A percentile compares a stretch with the other conserved stretches of the same genome.
phyloP scores from a whole-genome alignment of 1,140 invertebrate species.

The Bemisia tabaci region DNA sequence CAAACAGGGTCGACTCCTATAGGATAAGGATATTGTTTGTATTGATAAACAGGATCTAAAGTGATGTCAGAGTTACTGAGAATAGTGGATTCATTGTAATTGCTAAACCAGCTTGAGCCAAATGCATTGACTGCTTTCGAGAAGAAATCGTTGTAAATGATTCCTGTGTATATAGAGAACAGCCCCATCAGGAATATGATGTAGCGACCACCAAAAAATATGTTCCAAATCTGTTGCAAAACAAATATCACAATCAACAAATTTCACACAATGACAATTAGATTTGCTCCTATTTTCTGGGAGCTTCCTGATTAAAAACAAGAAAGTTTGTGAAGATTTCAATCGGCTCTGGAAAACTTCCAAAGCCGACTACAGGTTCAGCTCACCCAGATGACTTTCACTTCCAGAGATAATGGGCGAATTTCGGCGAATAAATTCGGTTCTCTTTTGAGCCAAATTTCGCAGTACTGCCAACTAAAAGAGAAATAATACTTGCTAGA shows the following conservation, averaged over 20 bases:
- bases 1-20: slow-evolving; percentile 81
- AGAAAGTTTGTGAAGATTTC: too few species aligned
- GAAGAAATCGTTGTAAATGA: slow-evolving; percentile 97
- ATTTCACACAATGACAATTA: background rate
- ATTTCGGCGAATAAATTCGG: too few species aligned
- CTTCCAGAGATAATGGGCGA: too few species aligned
- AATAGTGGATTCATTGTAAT: slow-evolving; percentile 40
- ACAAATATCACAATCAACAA: background rate
- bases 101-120: slow-evolving; percentile 60
- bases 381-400: too few species aligned
- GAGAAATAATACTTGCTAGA: too few species aligned
- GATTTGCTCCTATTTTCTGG: too few species aligned
- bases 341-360: too few species aligned
- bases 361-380: too few species aligned
- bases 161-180: slow-evolving; percentile 92
- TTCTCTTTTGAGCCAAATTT: too few species aligned
- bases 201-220: slow-evolving; percentile 94
- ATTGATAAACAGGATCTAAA: slow-evolving; percentile 48
- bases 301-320: too few species aligned
- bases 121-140: slow-evolving; percentile 94
- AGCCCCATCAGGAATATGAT: slow-evolving; percentile 94
- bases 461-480: too few species aligned
- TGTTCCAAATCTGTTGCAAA: slow-evolving; percentile 70
- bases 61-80: slow-evolving; percentile 37
- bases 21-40: slow-evolving; percentile 52